These are phyloP conservation scores for Lampris incognitus DNA, from an alignment of 2,113 vertebrate species.

Conservation along the genomic window DNA sequence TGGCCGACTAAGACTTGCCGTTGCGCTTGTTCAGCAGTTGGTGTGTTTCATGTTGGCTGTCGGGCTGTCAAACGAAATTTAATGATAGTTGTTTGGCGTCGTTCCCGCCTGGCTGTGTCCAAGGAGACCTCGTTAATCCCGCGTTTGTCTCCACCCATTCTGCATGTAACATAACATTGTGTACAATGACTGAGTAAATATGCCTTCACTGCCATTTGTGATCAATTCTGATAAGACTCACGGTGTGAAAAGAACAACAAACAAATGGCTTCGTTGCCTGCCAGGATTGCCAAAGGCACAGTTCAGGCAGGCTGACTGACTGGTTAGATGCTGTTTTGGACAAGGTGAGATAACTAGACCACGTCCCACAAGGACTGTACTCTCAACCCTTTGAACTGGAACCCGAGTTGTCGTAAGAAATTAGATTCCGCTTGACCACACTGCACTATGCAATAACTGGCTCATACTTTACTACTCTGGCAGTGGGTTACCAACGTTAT, in stretches of 20 bases:
- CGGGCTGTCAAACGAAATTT: neutral
- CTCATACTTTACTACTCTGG: neutral
- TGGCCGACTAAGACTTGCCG: neutral
- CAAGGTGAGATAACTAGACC: neutral
- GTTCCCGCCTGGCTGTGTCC: neutral
- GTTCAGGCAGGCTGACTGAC: neutral
- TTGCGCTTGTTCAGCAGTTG: neutral
- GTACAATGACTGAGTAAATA: neutral
- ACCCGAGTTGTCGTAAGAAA: neutral
- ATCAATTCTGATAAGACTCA: too few relatives aligned
- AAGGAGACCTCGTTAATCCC: slow-evolving; percentile 9
- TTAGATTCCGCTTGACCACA: neutral
- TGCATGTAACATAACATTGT: neutral
- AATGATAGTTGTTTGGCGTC: slow-evolving; percentile 25
- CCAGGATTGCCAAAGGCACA: too few relatives aligned
- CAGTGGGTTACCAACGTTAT: neutral
- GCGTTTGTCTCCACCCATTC: neutral
- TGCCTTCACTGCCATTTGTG: neutral
- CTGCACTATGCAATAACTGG: neutral
- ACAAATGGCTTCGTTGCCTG: too few relatives aligned
- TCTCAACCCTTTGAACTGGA: neutral
- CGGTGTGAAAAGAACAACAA: neutral
- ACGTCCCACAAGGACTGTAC: neutral
- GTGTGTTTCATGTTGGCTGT: neutral
- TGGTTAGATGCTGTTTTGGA: neutral